Evolutionary conservation across 2,888 invertebrate genomes (phyloP).

Genomic region (Alitta virens): DNA sequence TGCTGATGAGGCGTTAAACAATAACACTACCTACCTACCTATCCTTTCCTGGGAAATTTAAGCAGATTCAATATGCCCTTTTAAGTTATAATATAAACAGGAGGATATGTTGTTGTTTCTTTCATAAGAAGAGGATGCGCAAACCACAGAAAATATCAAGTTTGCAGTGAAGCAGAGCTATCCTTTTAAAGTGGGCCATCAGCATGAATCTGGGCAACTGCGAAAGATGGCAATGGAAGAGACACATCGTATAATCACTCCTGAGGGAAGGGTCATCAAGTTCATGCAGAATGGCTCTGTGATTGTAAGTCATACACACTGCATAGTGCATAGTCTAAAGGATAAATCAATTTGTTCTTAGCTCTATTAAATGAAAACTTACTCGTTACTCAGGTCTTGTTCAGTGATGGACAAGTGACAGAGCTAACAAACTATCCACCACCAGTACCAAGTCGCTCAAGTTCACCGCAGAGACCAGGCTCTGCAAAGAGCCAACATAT

Average conservation of each 20-base stretch:
- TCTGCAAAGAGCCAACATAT: conserved; percentile 33
- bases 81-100: no score
- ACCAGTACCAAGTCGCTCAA: conserved; percentile 27
- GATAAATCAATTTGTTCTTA: neutral
- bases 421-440: conserved; percentile 16
- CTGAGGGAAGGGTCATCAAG: conserved; percentile 54
- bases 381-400: conserved; percentile 37
- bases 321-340: no score
- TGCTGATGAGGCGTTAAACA: no score
- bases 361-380: neutral
- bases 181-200: conserved; percentile 46
- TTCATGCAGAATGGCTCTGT: conserved; percentile 51
- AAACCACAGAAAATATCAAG: conserved; percentile 28
- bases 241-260: conserved; percentile 46
- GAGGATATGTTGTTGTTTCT: no score
- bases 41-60: no score
- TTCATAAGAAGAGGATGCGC: no score
- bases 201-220: conserved; percentile 42
- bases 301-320: neutral
- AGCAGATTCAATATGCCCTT: no score
- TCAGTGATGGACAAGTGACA: conserved; percentile 52
- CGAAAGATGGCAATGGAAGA: conserved; percentile 45
- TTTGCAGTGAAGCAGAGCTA: conserved; percentile 51
- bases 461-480: conserved; percentile 36
- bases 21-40: no score